Evolutionary conservation across 2,888 invertebrate genomes (phyloP).

Genomic region (Pediacus dermestoides): DNA sequence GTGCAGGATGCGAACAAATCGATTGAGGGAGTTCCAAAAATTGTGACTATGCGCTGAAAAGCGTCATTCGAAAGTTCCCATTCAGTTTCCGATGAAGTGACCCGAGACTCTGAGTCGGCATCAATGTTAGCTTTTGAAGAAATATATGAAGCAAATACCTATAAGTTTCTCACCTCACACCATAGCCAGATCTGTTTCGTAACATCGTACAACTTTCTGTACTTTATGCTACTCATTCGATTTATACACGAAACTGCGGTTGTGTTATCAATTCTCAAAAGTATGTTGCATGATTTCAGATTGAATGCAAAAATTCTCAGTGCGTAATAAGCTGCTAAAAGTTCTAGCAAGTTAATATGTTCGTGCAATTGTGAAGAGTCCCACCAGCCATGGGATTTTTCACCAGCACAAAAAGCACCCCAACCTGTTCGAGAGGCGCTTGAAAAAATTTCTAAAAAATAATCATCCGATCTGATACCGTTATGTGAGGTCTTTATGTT

Average conservation of each 20-base stretch:
- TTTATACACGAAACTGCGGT: conserved; percentile 27
- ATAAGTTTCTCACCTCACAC: conserved; percentile 28
- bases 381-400: conserved; percentile 27
- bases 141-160: conserved; percentile 24
- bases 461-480: conserved; percentile 15
- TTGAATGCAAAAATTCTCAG: conserved; percentile 27
- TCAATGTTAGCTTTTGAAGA: conserved; percentile 21
- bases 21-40: conserved; percentile 11
- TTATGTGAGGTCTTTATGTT: conserved; percentile 14
- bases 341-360: conserved; percentile 31
- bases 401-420: conserved; percentile 24
- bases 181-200: conserved; percentile 29
- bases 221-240: conserved; percentile 25
- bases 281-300: conserved; percentile 18
- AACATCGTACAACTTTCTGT: conserved; percentile 22
- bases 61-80: conserved; percentile 15
- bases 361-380: conserved; percentile 13
- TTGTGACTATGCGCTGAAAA: conserved; percentile 9
- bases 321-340: conserved; percentile 25
- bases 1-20: conserved; percentile 22
- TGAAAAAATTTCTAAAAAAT: conserved; percentile 27
- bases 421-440: conserved; percentile 27
- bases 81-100: conserved; percentile 17
- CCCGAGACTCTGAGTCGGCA: conserved; percentile 21
- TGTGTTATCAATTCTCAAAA: conserved; percentile 27